Percentiles rank a stretch among this genome's conserved stretches.
These are phyloP conservation scores for Germaria angustata DNA, from an alignment of 2,888 invertebrate species.

Conservation along the genomic window DNA sequence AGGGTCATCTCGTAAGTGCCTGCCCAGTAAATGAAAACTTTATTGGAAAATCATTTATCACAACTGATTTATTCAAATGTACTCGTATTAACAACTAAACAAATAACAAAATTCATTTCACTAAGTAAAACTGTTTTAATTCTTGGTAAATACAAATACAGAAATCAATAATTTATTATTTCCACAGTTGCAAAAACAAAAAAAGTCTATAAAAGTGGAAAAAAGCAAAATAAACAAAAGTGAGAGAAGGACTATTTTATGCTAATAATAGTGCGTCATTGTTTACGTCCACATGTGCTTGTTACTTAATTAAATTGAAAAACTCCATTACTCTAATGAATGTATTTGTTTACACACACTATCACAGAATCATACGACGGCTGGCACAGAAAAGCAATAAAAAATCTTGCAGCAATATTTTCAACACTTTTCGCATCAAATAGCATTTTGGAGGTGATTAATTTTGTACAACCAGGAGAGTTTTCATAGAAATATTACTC, in stretches of 20 bases:
- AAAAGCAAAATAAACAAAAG: neutral
- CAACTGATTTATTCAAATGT: neutral
- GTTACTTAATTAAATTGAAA: constrained; percentile 69
- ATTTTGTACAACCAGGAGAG: no score
- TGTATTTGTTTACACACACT: constrained; percentile 2
- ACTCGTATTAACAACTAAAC: no score
- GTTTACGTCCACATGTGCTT: constrained; percentile 22
- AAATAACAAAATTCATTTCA: constrained; percentile 38
- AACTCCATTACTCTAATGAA: constrained; percentile 70
- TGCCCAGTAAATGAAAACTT: no score
- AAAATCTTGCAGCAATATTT: no score
- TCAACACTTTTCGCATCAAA: no score
- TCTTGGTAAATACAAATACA: neutral
- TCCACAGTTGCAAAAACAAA: no score
- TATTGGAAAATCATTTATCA: neutral
- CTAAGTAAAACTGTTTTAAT: constrained; percentile 32
- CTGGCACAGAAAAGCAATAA: neutral
- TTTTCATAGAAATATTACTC: no score
- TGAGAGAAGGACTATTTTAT: neutral
- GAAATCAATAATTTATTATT: neutral
- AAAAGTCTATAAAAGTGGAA: no score
- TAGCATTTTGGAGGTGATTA: no score
- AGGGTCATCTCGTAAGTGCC: no score
- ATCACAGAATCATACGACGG: constrained; percentile 18
- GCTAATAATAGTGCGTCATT: neutral